phyloP scores from a whole-genome alignment of 2,888 invertebrate genomes.

The Orchestes rusci region DNA sequence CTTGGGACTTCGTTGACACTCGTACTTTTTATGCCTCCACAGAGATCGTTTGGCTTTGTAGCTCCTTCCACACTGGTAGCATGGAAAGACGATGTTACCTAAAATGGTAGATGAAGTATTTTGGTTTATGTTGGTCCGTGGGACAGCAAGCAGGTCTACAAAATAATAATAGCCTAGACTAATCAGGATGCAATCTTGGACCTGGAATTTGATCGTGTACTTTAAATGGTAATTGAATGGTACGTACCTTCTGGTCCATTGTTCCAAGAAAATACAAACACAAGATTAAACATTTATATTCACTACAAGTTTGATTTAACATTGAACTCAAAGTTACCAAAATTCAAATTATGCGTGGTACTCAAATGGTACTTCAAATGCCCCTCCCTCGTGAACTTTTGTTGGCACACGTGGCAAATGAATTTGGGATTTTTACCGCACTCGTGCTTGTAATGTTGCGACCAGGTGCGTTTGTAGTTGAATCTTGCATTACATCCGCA shows the following conservation, averaged over 20 bases:
- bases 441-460: slow-evolving; percentile 23
- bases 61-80: slow-evolving; percentile 29
- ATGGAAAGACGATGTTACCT: slow-evolving; percentile 15
- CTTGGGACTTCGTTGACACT: slow-evolving; percentile 33
- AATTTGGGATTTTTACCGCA: slow-evolving; percentile 33
- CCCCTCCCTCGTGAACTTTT: slow-evolving; percentile 16
- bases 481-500: slow-evolving; percentile 13
- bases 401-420: slow-evolving; percentile 28
- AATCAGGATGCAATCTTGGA: background rate
- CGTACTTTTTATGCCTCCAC: slow-evolving; percentile 34
- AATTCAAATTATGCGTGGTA: slow-evolving; percentile 21
- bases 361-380: slow-evolving; percentile 18
- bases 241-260: too few relatives aligned
- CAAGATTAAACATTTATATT: background rate
- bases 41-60: slow-evolving; percentile 33
- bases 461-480: slow-evolving; percentile 15
- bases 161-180: too few relatives aligned
- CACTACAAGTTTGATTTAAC: background rate
- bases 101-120: background rate
- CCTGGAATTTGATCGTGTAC: too few relatives aligned
- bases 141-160: too few relatives aligned
- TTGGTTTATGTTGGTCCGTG: too few relatives aligned
- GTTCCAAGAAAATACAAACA: too few relatives aligned
- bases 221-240: too few relatives aligned
- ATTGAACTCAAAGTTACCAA: slow-evolving; percentile 17